Conservation (phyloP, 2,888 invertebrate species). For the Chloroclystis v-ata region DNA sequence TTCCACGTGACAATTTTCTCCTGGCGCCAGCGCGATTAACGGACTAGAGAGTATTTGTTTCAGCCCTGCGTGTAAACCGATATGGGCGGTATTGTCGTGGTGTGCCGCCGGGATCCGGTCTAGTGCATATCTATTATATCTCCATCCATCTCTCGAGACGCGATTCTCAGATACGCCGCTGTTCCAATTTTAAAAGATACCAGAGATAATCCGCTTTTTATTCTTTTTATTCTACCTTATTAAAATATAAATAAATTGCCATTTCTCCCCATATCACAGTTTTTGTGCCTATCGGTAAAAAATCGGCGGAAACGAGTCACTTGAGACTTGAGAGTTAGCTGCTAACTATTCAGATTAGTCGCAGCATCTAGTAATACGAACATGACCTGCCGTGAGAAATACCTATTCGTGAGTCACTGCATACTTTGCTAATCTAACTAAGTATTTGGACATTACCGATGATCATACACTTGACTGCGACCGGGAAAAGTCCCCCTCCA, state of each 20-base stretch:
- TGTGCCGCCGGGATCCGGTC: conserved; percentile 64
- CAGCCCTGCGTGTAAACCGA: conserved; percentile 67
- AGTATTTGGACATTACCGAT: conserved; percentile 31
- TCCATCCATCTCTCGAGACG: conserved; percentile 58
- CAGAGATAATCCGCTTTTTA: conserved; percentile 62
- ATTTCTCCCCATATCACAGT: conserved; percentile 39
- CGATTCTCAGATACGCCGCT: conserved; percentile 54
- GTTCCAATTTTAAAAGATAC: conserved; percentile 64
- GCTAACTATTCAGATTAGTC: conserved; percentile 43
- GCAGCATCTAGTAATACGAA: conserved; percentile 46
- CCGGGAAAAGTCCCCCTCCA: conserved; percentile 24
- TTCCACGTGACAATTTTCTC: conserved; percentile 63
- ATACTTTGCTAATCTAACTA: conserved; percentile 22
- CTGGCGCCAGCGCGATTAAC: conserved; percentile 70
- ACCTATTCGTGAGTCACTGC: conserved; percentile 54
- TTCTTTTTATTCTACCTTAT: conserved; percentile 38
- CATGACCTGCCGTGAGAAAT: conserved; percentile 42
- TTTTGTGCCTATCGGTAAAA: conserved; percentile 31
- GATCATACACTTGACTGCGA: conserved; percentile 28
- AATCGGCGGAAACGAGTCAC: conserved; percentile 23
- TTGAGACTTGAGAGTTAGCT: conserved; percentile 11
- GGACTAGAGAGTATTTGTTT: conserved; percentile 66
- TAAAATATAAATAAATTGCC: conserved; percentile 33
- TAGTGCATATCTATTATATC: conserved; percentile 72
- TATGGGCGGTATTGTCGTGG: conserved; percentile 66